Conservation (phyloP, 1,140 invertebrate species). For the Drosophila biarmipes region DNA sequence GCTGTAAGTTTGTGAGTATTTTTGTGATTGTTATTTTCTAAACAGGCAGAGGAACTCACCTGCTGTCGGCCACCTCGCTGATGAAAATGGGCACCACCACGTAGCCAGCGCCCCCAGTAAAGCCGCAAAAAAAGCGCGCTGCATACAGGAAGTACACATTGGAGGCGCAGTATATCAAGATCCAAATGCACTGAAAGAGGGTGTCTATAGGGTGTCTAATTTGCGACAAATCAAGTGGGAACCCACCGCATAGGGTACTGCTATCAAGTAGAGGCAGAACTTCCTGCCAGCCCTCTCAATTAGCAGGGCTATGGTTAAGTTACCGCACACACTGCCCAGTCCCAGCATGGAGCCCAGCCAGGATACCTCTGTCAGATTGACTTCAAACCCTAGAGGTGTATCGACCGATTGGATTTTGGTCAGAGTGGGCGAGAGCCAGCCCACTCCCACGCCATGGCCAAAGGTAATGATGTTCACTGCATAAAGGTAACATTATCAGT, state of each 20-base stretch:
- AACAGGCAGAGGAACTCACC: slow-evolving; percentile 15
- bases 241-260: slow-evolving; percentile 81
- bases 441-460: slow-evolving; percentile 84
- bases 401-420: slow-evolving; percentile 56
- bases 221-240: neutral
- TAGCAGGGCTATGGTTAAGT: slow-evolving; percentile 74
- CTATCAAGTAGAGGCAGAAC: slow-evolving; percentile 79
- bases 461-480: slow-evolving; percentile 84
- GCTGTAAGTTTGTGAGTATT: slow-evolving; percentile 70
- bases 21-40: neutral
- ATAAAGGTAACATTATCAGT: neutral
- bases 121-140: slow-evolving; percentile 83
- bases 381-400: slow-evolving; percentile 60
- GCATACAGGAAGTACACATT: slow-evolving; percentile 77
- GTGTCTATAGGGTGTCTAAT: neutral
- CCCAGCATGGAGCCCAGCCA: slow-evolving; percentile 82
- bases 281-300: slow-evolving; percentile 85
- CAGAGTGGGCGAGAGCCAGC: slow-evolving; percentile 84
- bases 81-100: slow-evolving; percentile 84
- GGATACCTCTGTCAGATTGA: slow-evolving; percentile 73
- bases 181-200: slow-evolving; percentile 62
- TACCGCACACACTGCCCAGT: slow-evolving; percentile 71
- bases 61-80: slow-evolving; percentile 82
- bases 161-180: slow-evolving; percentile 81
- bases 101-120: slow-evolving; percentile 83